Conservation (phyloP, 2,888 invertebrate species). For the Sinodicranocentrus sp. region DNA sequence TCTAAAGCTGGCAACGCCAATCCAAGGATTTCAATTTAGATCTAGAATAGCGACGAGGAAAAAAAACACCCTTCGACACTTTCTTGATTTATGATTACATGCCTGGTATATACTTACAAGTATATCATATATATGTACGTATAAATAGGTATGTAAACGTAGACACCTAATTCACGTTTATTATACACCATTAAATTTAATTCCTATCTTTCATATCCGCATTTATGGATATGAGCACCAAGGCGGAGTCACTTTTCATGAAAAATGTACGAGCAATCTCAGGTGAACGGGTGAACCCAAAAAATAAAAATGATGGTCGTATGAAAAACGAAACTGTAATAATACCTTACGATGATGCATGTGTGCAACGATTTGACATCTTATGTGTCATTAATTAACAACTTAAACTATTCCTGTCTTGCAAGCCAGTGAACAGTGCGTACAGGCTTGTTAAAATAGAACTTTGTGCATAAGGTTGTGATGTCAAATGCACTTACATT, state of each 20-base stretch:
- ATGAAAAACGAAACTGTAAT: neutral
- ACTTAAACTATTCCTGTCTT: neutral
- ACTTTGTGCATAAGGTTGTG: neutral
- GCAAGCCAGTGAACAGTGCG: neutral
- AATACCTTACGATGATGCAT: neutral
- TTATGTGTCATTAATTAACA: slow-evolving; percentile 26
- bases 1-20: neutral
- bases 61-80: slow-evolving; percentile 25
- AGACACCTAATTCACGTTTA: slow-evolving; percentile 8
- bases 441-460: neutral
- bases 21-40: slow-evolving; percentile 44
- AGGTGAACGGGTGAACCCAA: no score
- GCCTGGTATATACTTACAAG: no score
- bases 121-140: no score
- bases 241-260: slow-evolving; percentile 20
- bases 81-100: slow-evolving; percentile 23
- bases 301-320: neutral
- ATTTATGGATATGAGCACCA: slow-evolving; percentile 16
- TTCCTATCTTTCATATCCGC: slow-evolving; percentile 51
- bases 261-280: neutral
- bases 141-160: neutral
- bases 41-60: slow-evolving; percentile 2
- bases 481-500: no score
- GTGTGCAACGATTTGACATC: neutral
- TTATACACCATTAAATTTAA: slow-evolving; percentile 36